A percentile compares a stretch with the other conserved stretches of the same genome.
These are phyloP conservation scores for Aeoliscus strigatus DNA, from an alignment of 2,797 vertebrate species.

Conservation along the genomic window DNA sequence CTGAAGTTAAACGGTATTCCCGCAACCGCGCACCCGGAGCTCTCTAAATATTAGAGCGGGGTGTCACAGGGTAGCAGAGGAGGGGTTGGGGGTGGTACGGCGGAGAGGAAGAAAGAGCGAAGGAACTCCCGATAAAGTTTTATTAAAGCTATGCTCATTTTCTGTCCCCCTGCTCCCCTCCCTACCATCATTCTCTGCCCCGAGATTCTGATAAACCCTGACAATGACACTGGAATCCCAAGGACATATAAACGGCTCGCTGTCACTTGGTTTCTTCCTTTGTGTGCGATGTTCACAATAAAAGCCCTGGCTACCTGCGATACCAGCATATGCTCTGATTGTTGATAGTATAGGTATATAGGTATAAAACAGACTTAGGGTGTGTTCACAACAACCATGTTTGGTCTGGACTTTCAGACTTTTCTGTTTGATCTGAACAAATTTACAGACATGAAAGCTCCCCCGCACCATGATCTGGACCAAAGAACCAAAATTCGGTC, in stretches of 20 bases:
- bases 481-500: no score
- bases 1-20: conserved; percentile 76
- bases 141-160: conserved; percentile 66
- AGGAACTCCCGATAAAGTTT: conserved; percentile 73
- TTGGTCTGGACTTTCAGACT: no score
- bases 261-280: conserved; percentile 50
- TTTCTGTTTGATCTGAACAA: no score
- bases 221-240: conserved; percentile 69
- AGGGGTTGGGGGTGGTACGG: conserved; percentile 5
- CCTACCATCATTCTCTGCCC: conserved; percentile 38
- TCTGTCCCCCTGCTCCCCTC: conserved; percentile 14
- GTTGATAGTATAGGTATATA: no score
- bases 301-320: conserved; percentile 6
- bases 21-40: conserved; percentile 50
- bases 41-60: conserved; percentile 72
- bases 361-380: no score
- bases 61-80: conserved; percentile 36
- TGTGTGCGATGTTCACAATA: conserved; percentile 41
- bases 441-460: no score
- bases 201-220: conserved; percentile 69
- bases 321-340: neutral
- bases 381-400: no score
- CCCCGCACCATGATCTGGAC: no score
- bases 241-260: conserved; percentile 65
- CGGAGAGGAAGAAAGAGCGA: conserved; percentile 29